These are phyloP conservation scores for Hippocampus comes DNA, from an alignment of 2,113 vertebrate species.

Conservation along the genomic window DNA sequence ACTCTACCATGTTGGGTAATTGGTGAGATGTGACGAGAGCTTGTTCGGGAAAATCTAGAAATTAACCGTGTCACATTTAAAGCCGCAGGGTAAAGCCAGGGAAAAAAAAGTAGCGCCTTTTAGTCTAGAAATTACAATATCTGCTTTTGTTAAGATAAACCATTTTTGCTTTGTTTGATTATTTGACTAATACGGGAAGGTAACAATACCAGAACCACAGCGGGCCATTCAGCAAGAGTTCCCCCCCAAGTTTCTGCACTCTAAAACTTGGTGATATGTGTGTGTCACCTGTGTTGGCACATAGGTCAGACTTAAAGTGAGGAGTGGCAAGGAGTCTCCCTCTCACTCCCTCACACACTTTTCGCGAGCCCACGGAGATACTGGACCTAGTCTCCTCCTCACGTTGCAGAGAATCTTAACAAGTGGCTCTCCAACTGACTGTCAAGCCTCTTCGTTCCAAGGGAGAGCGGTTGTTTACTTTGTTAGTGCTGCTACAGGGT, in stretches of 20 bases:
- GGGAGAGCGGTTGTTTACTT: constrained; percentile 43
- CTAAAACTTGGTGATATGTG: background rate
- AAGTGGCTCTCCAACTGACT: constrained; percentile 31
- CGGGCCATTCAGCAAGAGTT: background rate
- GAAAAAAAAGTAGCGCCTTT: no score
- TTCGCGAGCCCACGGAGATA: constrained; percentile 49
- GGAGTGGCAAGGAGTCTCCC: constrained; percentile 40
- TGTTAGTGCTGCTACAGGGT: constrained; percentile 65
- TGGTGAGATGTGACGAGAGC: no score
- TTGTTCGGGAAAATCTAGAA: no score
- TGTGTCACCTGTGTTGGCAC: constrained; percentile 24
- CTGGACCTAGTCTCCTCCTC: constrained; percentile 46
- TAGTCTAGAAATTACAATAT: no score
- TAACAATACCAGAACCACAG: background rate
- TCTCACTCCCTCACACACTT: constrained; percentile 17
- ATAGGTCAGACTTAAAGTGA: constrained; percentile 44
- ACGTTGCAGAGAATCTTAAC: constrained; percentile 41
- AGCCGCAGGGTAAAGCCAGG: no score
- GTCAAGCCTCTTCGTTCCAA: constrained; percentile 45
- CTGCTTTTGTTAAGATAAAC: constrained; percentile 1
- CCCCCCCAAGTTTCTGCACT: background rate
- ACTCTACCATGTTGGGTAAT: no score
- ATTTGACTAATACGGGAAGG: background rate
- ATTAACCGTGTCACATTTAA: no score
- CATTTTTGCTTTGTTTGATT: background rate